Evolutionary conservation across 2,797 vertebrate species (phyloP), one percentile per base, ranked within the genome.

Genomic region (Furcifer pardalis): DNA sequence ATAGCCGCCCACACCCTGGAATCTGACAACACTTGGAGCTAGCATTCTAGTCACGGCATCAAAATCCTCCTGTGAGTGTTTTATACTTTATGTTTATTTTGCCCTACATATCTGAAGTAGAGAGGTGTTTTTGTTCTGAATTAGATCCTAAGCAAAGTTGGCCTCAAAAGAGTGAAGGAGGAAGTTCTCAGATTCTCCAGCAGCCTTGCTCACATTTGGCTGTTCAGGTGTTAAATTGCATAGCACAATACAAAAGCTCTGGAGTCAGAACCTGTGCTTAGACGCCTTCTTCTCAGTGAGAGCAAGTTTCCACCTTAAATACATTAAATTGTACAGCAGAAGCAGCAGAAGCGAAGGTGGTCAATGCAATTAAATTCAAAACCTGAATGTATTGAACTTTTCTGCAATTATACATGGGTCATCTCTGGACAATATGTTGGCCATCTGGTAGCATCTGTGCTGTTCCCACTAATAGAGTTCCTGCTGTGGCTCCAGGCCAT

Each of bases 381-480:
- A 98, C 97, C 97, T 97, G 97, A 97, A 97, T 95, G 96, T 96
- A 96, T 96, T 97, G 97, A 98, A 97, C 97, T 97, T 86, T 97
- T 97, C 94, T 96, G 95, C 96, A 97, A 98, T 98, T 98, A 98
- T 97, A 96, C 97, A 97, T 95, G 96, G 96, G 97, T 98, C 97
- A 96, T 96, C 96, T 97, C 97, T 97, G 97, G 97, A 98, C 98
- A 98, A 98, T 98, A 98, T 98, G 98, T 95, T 96, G 92, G 96
- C 97, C 98, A 98, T 99, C 98, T 98, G 98, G 96, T 96, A 95
- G 97, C 98, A 97, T 98, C 97, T 98, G 97, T 96, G 97, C 96
- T 91, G 91, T 96, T 97, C 97, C 96, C 96, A 97, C 96, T 97
- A 97, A 98, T 96, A 97, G 96, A 97, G 94, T 94, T 95, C 95